Evolutionary conservation across 2,113 vertebrate genomes (phyloP), one percentile per base, ranked within the genome.

Genomic region (Eleginops maclovinus): DNA sequence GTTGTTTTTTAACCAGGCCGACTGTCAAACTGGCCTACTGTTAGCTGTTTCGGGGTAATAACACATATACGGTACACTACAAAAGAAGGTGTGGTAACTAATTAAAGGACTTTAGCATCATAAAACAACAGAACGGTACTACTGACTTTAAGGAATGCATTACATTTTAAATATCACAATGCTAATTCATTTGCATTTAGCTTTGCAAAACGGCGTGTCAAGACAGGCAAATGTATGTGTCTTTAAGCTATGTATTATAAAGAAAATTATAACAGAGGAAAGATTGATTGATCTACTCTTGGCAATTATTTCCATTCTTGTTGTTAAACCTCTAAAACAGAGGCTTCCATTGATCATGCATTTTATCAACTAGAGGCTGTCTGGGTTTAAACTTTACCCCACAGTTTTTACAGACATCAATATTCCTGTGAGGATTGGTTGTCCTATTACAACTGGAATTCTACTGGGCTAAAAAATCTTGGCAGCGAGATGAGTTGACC

Each of bases 401-500:
- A 9, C 41, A 1, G 65, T 51, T 79, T 82, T 77, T 31, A 50
- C 15, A 59, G 24, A 72, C 28, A 66, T 75, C 58, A 44, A 22
- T 54, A 49, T 47, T 84, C 59, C 66, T 76, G 70, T n/a, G 75
- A 81, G 72, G 69, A 60, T 75, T 72, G 70, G 66, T 75, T 79
- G 79, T 84, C 82, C 89, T 58, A 71, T n/a, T 61, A 71, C 65
- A 65, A 84, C 72, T 59, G 47, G 65, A 87, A 91, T 91, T 91
- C 82, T 75, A 61, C 58, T 53, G 72, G 72, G 81, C 85, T 51
- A 43, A 75, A 78, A 72, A 71, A 54, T 84, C 82, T 85, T 94
- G 87, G 87, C 87, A 90, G 84, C 28, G 65, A 63, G 79, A 87
- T 73, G 86, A 88, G 81, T 89, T 93, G 91, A 95, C 92, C 92